These are phyloP conservation scores for Scaptomyza graminum DNA, from an alignment of 1,140 invertebrate species.

Conservation along the genomic window DNA sequence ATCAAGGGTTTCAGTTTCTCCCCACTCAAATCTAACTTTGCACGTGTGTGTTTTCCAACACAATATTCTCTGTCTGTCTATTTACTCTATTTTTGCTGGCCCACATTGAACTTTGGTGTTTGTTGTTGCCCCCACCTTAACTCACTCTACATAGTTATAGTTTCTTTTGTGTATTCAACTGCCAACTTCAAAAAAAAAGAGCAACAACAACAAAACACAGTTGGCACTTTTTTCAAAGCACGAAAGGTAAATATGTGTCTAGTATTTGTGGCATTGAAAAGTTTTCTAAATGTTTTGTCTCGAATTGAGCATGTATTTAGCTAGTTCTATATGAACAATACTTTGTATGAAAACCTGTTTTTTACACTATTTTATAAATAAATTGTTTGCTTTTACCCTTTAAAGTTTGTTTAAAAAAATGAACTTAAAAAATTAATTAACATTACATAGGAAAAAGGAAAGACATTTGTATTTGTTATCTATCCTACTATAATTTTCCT, in stretches of 20 bases:
- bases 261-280: slow-evolving; percentile 28
- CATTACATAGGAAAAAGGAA: too few relatives aligned
- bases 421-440: neutral
- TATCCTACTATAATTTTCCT: too few relatives aligned
- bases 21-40: neutral
- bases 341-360: slow-evolving; percentile 4
- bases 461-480: too few relatives aligned
- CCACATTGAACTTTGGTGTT: slow-evolving; percentile 38
- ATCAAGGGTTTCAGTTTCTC: neutral
- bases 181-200: slow-evolving; percentile 10
- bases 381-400: neutral
- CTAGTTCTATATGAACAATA: neutral
- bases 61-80: neutral
- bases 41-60: neutral
- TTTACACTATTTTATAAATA: neutral
- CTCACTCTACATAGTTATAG: slow-evolving; percentile 16
- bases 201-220: slow-evolving; percentile 9
- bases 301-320: slow-evolving; percentile 18
- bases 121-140: neutral
- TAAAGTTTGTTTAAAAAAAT: neutral
- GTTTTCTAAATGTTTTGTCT: slow-evolving; percentile 38
- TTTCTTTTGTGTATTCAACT: slow-evolving; percentile 43
- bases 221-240: slow-evolving; percentile 16
- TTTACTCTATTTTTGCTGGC: slow-evolving; percentile 17
- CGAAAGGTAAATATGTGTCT: slow-evolving; percentile 33